phyloP scores from a whole-genome alignment of 2,888 invertebrate genomes.

The Plutella xylostella region DNA sequence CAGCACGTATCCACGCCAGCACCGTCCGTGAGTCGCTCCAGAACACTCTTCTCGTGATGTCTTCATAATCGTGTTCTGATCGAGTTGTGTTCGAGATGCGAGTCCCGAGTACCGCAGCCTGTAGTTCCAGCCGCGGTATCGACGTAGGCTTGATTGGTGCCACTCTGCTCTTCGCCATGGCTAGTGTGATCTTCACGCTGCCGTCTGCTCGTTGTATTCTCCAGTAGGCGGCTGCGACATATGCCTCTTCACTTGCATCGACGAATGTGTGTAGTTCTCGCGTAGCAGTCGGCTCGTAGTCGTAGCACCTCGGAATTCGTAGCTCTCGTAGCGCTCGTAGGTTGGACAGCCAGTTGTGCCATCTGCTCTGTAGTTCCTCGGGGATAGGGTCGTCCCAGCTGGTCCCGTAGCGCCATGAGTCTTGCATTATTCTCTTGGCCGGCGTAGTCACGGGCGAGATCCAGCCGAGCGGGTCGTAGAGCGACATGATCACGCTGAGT shows the following conservation, averaged over 20 bases:
- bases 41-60: background rate
- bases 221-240: background rate
- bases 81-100: background rate
- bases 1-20: slow-evolving; percentile 1
- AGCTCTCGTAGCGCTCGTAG: background rate
- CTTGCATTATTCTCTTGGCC: slow-evolving; percentile 15
- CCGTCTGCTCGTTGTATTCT: background rate
- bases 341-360: background rate
- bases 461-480: slow-evolving; percentile 18
- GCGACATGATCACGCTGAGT: slow-evolving; percentile 8
- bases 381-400: slow-evolving; percentile 10
- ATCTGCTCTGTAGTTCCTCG: background rate
- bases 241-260: slow-evolving; percentile 2
- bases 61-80: background rate
- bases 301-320: background rate
- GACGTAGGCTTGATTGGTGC: slow-evolving; percentile 5
- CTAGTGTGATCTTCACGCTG: background rate
- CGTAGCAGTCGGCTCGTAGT: background rate
- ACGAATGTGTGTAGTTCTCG: slow-evolving; percentile 1
- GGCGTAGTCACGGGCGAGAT: slow-evolving; percentile 14
- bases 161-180: slow-evolving; percentile 4
- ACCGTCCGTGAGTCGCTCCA: slow-evolving; percentile 2
- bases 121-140: slow-evolving; percentile 5
- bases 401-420: slow-evolving; percentile 11
- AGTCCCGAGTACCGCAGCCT: slow-evolving; percentile 6